phyloP scores from a whole-genome alignment of 1,140 invertebrate genomes.

The Drosophila sturtevanti region DNA sequence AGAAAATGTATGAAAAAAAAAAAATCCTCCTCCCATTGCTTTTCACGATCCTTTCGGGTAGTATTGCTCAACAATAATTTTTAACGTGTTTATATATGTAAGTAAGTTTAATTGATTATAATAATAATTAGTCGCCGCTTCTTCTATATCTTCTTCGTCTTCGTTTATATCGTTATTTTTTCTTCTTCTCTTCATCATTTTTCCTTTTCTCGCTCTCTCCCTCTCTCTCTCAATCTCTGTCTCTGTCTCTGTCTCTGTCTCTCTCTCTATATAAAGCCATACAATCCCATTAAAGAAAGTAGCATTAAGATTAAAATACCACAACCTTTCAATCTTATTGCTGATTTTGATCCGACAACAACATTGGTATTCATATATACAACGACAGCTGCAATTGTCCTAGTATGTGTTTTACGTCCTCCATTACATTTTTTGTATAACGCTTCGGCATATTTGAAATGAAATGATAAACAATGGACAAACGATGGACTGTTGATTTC shows the following conservation, averaged over 20 bases:
- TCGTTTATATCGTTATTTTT: too few relatives aligned
- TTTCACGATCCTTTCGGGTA: too few relatives aligned
- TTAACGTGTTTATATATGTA: too few relatives aligned
- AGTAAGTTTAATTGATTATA: too few relatives aligned
- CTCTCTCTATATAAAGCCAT: background rate
- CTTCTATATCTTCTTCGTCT: too few relatives aligned
- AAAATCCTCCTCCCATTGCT: too few relatives aligned
- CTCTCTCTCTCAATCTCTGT: too few relatives aligned
- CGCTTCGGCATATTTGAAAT: conserved; percentile 45
- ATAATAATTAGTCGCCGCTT: too few relatives aligned
- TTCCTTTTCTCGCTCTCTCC: too few relatives aligned
- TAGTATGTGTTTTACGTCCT: background rate
- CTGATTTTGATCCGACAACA: background rate
- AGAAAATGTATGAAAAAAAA: too few relatives aligned
- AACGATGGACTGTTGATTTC: background rate
- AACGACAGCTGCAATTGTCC: background rate
- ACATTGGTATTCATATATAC: background rate
- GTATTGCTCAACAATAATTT: too few relatives aligned
- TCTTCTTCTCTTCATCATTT: too few relatives aligned
- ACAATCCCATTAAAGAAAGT: background rate
- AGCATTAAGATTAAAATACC: background rate
- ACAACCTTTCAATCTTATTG: background rate
- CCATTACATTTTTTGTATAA: conserved; percentile 37
- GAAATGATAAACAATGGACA: conserved; percentile 54
- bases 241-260: background rate